Conservation (phyloP, 2,113 vertebrate species). For the Brachyhypopomus gauderio region DNA sequence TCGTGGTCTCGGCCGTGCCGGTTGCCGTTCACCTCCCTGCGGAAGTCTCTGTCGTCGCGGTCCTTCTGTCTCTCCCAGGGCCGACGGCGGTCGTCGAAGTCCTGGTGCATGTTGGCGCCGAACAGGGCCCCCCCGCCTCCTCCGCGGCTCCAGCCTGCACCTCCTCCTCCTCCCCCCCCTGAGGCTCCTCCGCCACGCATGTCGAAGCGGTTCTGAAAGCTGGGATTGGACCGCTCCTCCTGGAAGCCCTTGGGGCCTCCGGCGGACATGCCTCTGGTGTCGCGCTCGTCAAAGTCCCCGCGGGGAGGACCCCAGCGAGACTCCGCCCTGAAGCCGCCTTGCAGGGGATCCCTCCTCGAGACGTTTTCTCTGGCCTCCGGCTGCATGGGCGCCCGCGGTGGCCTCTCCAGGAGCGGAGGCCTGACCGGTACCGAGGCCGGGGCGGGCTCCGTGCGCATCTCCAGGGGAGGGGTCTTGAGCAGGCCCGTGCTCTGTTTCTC, state of each 20-base stretch:
- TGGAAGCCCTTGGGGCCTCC: slow-evolving; percentile 85
- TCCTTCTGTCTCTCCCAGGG: slow-evolving; percentile 95
- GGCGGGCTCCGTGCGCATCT: slow-evolving; percentile 72
- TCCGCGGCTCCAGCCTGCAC: slow-evolving; percentile 84
- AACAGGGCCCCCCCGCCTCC: slow-evolving; percentile 63
- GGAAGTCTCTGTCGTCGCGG: slow-evolving; percentile 95
- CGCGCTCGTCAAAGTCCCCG: slow-evolving; percentile 95
- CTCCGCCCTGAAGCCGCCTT: slow-evolving; percentile 84
- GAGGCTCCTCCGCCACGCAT: slow-evolving; percentile 77
- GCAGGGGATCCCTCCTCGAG: slow-evolving; percentile 83
- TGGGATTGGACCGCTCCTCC: slow-evolving; percentile 84
- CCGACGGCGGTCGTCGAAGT: slow-evolving; percentile 94
- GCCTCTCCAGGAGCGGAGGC: slow-evolving; percentile 73
- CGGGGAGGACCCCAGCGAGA: slow-evolving; percentile 89
- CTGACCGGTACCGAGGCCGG: too few species aligned
- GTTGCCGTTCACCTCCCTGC: slow-evolving; percentile 91
- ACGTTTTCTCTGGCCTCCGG: slow-evolving; percentile 80
- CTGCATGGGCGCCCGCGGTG: slow-evolving; percentile 71
- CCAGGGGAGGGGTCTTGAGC: slow-evolving; percentile 80
- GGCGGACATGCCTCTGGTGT: slow-evolving; percentile 79
- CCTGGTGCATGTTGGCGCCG: slow-evolving; percentile 88
- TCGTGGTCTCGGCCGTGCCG: slow-evolving; percentile 86
- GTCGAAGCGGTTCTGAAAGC: slow-evolving; percentile 86
- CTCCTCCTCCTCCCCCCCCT: slow-evolving; percentile 66
- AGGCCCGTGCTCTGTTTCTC: slow-evolving; percentile 77